Conservation (phyloP, 1,140 invertebrate genomes). For the Drosophila athabasca region DNA sequence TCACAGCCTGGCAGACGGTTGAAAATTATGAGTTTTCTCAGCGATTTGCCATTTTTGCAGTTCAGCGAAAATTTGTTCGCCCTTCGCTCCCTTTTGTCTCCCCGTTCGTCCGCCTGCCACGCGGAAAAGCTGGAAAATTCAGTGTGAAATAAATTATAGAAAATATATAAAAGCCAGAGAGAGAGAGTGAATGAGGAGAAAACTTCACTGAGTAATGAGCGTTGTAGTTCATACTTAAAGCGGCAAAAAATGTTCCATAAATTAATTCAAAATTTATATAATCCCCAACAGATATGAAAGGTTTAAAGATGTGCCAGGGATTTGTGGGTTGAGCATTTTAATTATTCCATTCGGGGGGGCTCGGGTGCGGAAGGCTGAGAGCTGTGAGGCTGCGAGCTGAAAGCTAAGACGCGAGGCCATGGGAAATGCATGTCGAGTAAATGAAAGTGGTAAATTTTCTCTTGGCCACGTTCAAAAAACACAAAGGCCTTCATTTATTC, state of each 20-base stretch:
- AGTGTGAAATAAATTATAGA: constrained; percentile 64
- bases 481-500: constrained; percentile 79
- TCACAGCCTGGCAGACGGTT: constrained; percentile 37
- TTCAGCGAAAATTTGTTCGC: constrained; percentile 25
- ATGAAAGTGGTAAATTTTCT: constrained; percentile 72
- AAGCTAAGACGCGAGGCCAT: constrained; percentile 6
- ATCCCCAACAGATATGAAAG: constrained; percentile 28
- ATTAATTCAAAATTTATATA: constrained; percentile 32
- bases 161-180: constrained; percentile 34
- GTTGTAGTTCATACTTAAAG: background rate
- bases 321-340: no score
- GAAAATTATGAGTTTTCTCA: constrained; percentile 43
- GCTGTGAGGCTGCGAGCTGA: background rate
- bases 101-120: constrained; percentile 2
- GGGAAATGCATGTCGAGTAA: constrained; percentile 52
- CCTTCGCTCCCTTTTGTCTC: constrained; percentile 14
- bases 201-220: constrained; percentile 46
- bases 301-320: constrained; percentile 2
- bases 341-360: no score
- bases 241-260: background rate
- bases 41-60: constrained; percentile 39
- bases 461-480: constrained; percentile 44
- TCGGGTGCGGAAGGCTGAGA: background rate
- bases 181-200: constrained; percentile 3
- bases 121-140: constrained; percentile 9